Evolutionary conservation across 2,888 invertebrate genomes (phyloP), one percentile per base, ranked within the genome.

Genomic region (Pandemis corylana): DNA sequence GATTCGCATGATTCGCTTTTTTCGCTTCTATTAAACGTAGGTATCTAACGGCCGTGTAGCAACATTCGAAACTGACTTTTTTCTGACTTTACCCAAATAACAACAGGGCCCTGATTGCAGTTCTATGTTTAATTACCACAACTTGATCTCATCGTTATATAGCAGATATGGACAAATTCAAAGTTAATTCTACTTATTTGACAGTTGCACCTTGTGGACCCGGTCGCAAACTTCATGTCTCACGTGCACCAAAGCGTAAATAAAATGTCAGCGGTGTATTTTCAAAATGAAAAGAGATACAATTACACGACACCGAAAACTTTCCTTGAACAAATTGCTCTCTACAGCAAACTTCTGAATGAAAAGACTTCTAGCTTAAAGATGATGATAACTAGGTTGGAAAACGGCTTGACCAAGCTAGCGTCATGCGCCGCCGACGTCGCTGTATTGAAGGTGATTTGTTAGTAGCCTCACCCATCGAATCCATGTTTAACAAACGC

Each of bases 221-320:
- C 97, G 0, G 97, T 98, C 1, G 96, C 98, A 0, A 87, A 95
- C 61, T 99, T 98, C 87, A 98, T 99, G 98, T 97, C 99, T 0
- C 97, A 96, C 85, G 98, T 97, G 0, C 99, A 99, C 86, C 96
- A 96, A 75, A 96, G 97, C 42, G 99, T 99, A 0, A 98, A 98
- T 85, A 96, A 96, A 63, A 97, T 98, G 94, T 98, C 98, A 0
- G 94, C 96, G 4, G 88, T 95, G 6, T 99, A 98, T 89, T 95
- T 97, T 78, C 94, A 95, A 79, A 98, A 98, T 85, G 99, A 99
- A 82, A 96, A 96, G 59, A 95, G 99, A 5, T 98, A 98, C 90
- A 99, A 99, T 89, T 99, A 99, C 89, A 99, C 99, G 0, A 99
- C 99, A 0, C 99, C 99, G 0, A 99, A 99, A 93, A 97, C 98